Base-by-base conservation (phyloP, 2,113 vertebrate genomes). In the Antigone vipio region DNA sequence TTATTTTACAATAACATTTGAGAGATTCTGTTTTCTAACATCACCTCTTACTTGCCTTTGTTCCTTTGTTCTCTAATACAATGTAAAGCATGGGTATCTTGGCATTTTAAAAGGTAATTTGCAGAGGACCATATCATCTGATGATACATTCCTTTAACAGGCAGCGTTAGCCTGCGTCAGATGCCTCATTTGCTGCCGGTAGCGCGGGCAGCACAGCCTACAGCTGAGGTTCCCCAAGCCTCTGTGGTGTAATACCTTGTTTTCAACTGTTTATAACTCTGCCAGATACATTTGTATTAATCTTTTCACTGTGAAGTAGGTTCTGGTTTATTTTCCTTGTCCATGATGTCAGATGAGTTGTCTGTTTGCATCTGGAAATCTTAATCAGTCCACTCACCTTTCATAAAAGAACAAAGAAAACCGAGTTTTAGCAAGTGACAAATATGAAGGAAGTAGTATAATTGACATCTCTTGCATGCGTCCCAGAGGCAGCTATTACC, bases 341-440 rank as follows among this genome's bases (percentile, higher is more conserved):
- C 83, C 67, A 87, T 18, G 73, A 75, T 91, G 88, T 88, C 76
- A 85, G 62, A 95, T 30, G 86, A 94, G 85, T 85, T 95, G 66
- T 55, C 69, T 85, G 72, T 93, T 91, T 94, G 74, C 83, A 97
- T 91, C 85, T 92, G 95, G 89, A 84, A 94, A 97, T 93, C 93
- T 89, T 96, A 94, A 76, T 88, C 87, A 53, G 94, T 76, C 89
- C 96, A 94, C 93, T 88, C 97, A 96, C 88, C 95, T 97, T 97
- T 95, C 93, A 88, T 78, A 93, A 97, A 73, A 97, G 92, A 98
- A 96, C 92, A 98, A 98, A 97, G 95, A 97, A 93, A 97, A 94
- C 60, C 55, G 93, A 92, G 89, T 91, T 96, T 96, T 92, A 97
- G 92, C 92, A 98, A 97, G 97, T 76, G 76, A 97, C 81, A 97